Evolutionary conservation across 2,113 vertebrate genomes (phyloP).

Genomic region (Tachycineta bicolor): DNA sequence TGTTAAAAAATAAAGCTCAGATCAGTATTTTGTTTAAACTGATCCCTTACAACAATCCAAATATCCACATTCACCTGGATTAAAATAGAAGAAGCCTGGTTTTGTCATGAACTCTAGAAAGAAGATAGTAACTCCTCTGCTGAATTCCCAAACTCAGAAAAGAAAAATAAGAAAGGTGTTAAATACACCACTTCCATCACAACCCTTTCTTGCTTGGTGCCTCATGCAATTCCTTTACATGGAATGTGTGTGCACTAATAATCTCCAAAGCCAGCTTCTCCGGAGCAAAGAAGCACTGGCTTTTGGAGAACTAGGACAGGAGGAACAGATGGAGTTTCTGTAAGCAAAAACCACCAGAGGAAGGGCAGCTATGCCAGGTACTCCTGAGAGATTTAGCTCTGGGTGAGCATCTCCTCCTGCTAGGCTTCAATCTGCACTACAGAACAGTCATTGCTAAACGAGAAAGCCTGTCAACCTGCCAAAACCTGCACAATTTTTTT

Average conservation of each 20-base stretch:
- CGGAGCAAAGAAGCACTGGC: neutral
- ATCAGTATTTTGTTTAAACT: neutral
- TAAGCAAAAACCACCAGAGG: neutral
- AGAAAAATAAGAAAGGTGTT: neutral
- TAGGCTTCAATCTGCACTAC: neutral
- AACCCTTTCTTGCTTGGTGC: neutral
- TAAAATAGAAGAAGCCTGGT: neutral
- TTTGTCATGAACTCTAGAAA: neutral
- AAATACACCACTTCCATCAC: neutral
- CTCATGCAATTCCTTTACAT: neutral
- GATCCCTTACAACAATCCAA: neutral
- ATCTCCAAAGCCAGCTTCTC: neutral
- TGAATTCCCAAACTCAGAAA: neutral
- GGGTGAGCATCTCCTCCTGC: neutral
- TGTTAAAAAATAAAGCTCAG: neutral
- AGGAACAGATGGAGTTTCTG: slow-evolving; percentile 6
- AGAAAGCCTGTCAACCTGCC: neutral
- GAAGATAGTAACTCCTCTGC: neutral
- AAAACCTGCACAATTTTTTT: neutral
- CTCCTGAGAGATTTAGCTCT: neutral
- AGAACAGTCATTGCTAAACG: neutral
- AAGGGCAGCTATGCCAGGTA: neutral
- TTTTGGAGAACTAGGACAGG: neutral
- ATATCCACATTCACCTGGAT: neutral
- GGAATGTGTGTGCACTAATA: neutral